These are phyloP conservation scores for Neomorphus geoffroyi DNA, from an alignment of 2,797 vertebrate genomes.

Conservation along the genomic window DNA sequence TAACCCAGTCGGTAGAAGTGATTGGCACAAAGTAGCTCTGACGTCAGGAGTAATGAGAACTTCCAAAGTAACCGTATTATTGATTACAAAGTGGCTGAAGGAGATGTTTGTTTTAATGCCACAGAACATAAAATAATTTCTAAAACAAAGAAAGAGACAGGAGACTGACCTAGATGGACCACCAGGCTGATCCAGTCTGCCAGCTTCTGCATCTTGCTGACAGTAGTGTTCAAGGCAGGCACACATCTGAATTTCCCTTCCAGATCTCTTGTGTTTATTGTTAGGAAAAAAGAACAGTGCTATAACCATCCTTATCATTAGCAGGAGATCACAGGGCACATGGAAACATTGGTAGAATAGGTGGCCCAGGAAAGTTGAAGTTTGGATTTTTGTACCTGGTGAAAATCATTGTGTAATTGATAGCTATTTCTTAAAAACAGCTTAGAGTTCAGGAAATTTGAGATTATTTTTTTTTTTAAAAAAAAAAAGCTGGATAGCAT, in stretches of 20 bases:
- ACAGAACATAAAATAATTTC: background rate
- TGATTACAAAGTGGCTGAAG: background rate
- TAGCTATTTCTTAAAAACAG: background rate
- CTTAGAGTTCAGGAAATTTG: background rate
- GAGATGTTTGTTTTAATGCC: background rate
- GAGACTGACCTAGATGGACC: background rate
- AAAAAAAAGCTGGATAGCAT: background rate
- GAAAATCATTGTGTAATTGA: background rate
- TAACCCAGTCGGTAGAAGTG: background rate
- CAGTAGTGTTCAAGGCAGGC: background rate
- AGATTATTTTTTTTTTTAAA: no score
- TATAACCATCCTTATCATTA: background rate
- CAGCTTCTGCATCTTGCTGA: background rate
- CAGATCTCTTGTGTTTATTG: background rate
- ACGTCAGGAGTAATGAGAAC: background rate
- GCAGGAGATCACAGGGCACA: background rate
- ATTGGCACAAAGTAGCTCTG: background rate
- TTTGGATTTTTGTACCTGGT: background rate
- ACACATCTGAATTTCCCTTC: background rate
- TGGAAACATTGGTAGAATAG: background rate
- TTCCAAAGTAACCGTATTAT: background rate
- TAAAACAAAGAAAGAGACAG: background rate
- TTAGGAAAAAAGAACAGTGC: background rate
- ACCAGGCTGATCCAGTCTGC: background rate
- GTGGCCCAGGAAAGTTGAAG: background rate